These are phyloP conservation scores for Perdita meconis DNA, from an alignment of 2,888 invertebrate species.

Conservation along the genomic window DNA sequence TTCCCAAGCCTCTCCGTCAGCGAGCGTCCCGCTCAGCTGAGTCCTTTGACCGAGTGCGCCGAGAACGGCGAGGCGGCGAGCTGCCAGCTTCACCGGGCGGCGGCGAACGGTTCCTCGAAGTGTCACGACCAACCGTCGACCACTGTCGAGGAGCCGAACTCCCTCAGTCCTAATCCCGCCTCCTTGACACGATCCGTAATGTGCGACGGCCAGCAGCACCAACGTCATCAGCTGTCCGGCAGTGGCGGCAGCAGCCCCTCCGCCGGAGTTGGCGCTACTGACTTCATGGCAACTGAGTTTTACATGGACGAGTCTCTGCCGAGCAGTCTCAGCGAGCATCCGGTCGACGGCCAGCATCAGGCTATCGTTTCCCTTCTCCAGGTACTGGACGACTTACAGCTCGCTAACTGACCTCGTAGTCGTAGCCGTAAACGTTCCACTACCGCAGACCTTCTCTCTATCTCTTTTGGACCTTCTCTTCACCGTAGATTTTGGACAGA, in stretches of 20 bases:
- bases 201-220: conserved; percentile 83
- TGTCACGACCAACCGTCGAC: conserved; percentile 53
- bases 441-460: conserved; percentile 56
- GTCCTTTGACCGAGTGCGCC: conserved; percentile 79
- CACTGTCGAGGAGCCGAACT: conserved; percentile 62
- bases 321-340: conserved; percentile 91
- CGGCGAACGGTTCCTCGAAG: conserved; percentile 46
- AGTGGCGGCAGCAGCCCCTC: conserved; percentile 82
- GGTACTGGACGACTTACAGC: conserved; percentile 83
- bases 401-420: conserved; percentile 77
- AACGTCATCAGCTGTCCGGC: conserved; percentile 81
- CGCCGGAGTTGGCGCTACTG: conserved; percentile 84
- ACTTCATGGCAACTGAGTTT: conserved; percentile 93
- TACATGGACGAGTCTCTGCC: conserved; percentile 96
- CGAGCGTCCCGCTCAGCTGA: conserved; percentile 75
- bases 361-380: conserved; percentile 84
- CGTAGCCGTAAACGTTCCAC: conserved; percentile 79
- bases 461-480: not conserved
- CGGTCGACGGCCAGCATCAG: conserved; percentile 85
- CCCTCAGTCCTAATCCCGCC: conserved; percentile 66
- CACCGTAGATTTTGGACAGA: not conserved
- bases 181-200: conserved; percentile 72
- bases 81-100: conserved; percentile 45
- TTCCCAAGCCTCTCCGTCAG: conserved; percentile 75
- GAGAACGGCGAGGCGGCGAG: conserved; percentile 69